phyloP scores from a whole-genome alignment of 2,888 invertebrate species.

The Scaptomyza reducta region DNA sequence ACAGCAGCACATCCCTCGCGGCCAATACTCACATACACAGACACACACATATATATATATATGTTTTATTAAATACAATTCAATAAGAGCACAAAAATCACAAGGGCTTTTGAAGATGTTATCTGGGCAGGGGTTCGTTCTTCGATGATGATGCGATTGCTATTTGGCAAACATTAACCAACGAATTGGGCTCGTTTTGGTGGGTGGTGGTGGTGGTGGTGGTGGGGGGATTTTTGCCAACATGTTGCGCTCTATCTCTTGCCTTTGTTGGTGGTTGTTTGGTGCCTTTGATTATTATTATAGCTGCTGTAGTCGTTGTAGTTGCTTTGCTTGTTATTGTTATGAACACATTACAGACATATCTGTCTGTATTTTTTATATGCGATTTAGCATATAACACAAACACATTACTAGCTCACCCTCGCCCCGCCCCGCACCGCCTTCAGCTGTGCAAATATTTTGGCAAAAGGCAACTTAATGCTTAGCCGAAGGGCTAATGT shows the following conservation, averaged over 20 bases:
- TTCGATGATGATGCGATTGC: slow-evolving; percentile 53
- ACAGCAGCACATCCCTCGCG: slow-evolving; percentile 37
- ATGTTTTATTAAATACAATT: slow-evolving; percentile 77
- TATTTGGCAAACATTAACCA: slow-evolving; percentile 68
- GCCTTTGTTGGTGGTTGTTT: slow-evolving; percentile 4
- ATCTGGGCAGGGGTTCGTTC: neutral
- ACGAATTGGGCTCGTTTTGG: slow-evolving; percentile 37
- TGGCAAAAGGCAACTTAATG: slow-evolving; percentile 61
- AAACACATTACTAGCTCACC: slow-evolving; percentile 68
- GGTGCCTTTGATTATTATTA: slow-evolving; percentile 31
- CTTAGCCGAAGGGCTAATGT: slow-evolving; percentile 69
- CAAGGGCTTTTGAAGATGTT: slow-evolving; percentile 29
- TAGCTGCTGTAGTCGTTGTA: slow-evolving; percentile 51
- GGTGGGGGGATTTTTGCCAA: slow-evolving; percentile 11
- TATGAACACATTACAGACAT: slow-evolving; percentile 38
- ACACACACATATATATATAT: neutral
- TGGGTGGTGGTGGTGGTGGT: no score
- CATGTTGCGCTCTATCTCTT: slow-evolving; percentile 46
- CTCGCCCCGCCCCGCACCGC: neutral
- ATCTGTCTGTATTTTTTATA: slow-evolving; percentile 65
- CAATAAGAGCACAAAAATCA: slow-evolving; percentile 60
- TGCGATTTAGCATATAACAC: slow-evolving; percentile 77
- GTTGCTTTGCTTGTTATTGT: slow-evolving; percentile 58
- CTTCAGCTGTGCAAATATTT: slow-evolving; percentile 70
- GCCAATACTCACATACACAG: slow-evolving; percentile 46